Conservation (phyloP, 35 echinoderm and acorn worm genomes). For the Chiridota heheva region DNA sequence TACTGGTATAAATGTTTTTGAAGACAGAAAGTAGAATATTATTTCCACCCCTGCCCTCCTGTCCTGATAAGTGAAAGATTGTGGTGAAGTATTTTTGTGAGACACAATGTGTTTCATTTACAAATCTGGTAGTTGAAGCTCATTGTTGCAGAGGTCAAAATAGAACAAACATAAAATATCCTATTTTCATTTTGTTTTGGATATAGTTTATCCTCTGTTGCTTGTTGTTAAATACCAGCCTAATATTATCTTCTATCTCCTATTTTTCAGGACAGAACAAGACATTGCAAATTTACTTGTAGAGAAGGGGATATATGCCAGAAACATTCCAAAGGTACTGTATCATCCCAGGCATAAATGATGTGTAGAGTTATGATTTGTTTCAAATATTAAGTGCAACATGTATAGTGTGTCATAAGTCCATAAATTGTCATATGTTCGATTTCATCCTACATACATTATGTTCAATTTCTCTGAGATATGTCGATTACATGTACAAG, state of each 20-base stretch:
- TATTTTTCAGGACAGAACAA: conserved; percentile 79
- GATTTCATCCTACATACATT: neutral
- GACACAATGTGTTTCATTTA: neutral
- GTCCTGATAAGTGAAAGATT: neutral
- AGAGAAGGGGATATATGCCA: conserved; percentile 59
- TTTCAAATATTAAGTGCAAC: neutral
- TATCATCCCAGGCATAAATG: neutral
- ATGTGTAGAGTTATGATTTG: neutral
- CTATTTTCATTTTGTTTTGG: neutral
- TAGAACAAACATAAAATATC: neutral
- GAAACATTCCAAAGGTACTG: conserved; percentile 46
- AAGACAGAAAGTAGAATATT: too few relatives aligned
- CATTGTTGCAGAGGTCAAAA: neutral
- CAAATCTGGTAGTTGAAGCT: neutral
- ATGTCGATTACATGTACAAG: too few relatives aligned
- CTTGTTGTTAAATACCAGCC: neutral
- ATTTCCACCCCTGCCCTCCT: too few relatives aligned
- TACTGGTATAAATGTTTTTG: too few relatives aligned
- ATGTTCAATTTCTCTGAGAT: neutral
- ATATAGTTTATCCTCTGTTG: neutral
- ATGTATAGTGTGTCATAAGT: neutral
- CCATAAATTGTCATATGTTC: neutral
- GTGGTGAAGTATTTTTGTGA: neutral
- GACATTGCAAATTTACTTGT: conserved; percentile 90
- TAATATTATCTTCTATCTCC: neutral